phyloP scores from a whole-genome alignment of 2,113 vertebrate species.

The Sardina pilchardus region DNA sequence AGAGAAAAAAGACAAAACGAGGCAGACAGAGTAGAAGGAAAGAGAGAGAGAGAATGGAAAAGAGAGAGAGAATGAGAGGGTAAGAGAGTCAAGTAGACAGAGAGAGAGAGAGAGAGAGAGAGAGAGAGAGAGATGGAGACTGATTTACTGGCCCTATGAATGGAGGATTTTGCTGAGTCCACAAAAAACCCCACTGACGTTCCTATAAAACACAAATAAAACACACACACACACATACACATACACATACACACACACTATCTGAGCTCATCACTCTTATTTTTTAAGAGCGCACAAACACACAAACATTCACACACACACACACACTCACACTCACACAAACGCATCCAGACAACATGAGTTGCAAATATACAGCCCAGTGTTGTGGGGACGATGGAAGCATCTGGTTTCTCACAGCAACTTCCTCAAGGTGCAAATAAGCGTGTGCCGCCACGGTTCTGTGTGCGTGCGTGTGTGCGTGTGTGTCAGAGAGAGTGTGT shows the following conservation, averaged over 20 bases:
- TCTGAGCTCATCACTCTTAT: conserved; percentile 6
- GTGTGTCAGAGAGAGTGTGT: conserved; percentile 34
- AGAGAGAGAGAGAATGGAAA: background rate
- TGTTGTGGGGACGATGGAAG: conserved; percentile 32
- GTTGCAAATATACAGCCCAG: conserved; percentile 1
- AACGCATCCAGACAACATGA: conserved; percentile 31
- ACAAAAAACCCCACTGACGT: background rate
- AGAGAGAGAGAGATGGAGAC: background rate
- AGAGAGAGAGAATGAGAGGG: background rate
- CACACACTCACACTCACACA: conserved; percentile 17
- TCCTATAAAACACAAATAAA: conserved; percentile 1
- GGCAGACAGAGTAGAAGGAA: background rate
- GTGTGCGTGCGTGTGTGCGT: conserved; percentile 35
- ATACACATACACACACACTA: background rate
- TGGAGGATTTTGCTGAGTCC: conserved; percentile 7
- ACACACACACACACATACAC: background rate
- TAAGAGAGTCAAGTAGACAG: background rate
- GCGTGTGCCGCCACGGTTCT: conserved; percentile 33
- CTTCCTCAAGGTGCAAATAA: conserved; percentile 1
- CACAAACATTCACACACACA: conserved; percentile 26
- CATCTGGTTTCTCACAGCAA: conserved; percentile 43
- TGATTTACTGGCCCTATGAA: conserved; percentile 9
- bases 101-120: background rate
- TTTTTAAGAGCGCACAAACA: conserved; percentile 23
- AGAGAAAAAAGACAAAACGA: background rate